phyloP scores from a whole-genome alignment of 2,797 vertebrate genomes.

The Pristis pectinata region DNA sequence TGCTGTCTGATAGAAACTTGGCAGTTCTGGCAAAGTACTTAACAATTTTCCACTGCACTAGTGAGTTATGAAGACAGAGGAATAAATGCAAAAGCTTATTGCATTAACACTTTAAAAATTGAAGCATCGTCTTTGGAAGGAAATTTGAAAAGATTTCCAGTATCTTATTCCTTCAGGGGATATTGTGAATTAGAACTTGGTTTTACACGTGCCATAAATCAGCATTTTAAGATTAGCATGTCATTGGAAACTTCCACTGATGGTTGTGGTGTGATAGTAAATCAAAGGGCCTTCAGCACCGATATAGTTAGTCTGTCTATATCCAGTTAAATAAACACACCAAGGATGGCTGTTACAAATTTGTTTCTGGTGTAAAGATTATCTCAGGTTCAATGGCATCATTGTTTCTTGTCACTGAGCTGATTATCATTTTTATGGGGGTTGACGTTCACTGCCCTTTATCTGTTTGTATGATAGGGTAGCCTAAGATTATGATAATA shows the following conservation, averaged over 20 bases:
- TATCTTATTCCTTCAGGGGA: not conserved
- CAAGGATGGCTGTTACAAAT: not conserved
- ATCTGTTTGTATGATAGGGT: not conserved
- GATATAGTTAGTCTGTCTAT: not conserved
- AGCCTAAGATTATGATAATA: not conserved
- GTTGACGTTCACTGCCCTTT: not conserved
- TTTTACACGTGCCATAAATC: not conserved
- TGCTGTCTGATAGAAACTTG: constrained; percentile 15
- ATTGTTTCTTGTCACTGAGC: not conserved
- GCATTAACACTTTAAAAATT: not conserved
- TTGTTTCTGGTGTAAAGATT: not conserved
- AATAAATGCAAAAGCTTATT: not conserved
- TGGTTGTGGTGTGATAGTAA: not conserved
- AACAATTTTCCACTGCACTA: not conserved
- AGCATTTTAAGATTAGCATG: not conserved
- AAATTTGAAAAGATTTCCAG: not conserved
- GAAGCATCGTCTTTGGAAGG: not conserved
- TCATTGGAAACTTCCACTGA: not conserved
- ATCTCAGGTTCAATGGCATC: not conserved
- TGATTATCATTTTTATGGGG: too few relatives aligned
- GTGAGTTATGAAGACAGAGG: not conserved
- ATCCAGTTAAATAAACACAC: not conserved
- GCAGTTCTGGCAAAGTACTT: not conserved
- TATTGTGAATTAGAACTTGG: not conserved
- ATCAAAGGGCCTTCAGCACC: not conserved